Evolutionary conservation across 1,140 invertebrate species (phyloP), one percentile per base, ranked within the genome.

Genomic region (Cherax destructor): DNA sequence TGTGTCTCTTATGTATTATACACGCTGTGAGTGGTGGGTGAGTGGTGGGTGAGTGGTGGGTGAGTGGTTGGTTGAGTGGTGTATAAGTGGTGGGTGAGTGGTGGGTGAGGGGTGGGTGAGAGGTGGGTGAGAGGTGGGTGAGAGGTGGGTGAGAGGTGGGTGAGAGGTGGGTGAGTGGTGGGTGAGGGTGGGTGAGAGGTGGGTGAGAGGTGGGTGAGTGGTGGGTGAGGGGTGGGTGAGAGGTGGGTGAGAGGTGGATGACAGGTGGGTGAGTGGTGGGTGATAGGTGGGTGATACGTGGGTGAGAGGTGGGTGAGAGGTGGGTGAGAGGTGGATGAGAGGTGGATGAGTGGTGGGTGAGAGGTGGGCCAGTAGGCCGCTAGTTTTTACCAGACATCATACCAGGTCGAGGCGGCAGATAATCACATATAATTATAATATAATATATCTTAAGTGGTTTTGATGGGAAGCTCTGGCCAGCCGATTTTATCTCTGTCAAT

Each of bases 391-490:
- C n/a, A 21, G 52, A 56, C 47, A 74, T 88, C 61, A 52, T 52
- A 65, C 59, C 86, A 59, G 47, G 78, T 88, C 77, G 52, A 61
- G 59, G 21, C 59, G 21, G 59, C 56, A 81, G 86, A 52, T 88
- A 88, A 88, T 88, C 77, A 88, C 47, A 88, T 88, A 80, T 80
- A 88, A 88, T 88, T 88, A 88, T 69, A 69, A 65, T 88, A 88
- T 80, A 88, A 88, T 88, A 80, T 80, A 88, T 88, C 86, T 80
- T 88, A 88, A 88, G 86, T 88, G 86, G 78, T 65, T 88, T 47
- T 88, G 86, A 88, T 88, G 77, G 21, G 81, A n/a, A 80, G 86
- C 86, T 80, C 77, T 59, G 61, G 78, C 77, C 49, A 65, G 78
- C 86, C 47, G 86, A 86, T 88, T 30, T 77, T 88, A 88, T 88